These are phyloP conservation scores for Ruditapes philippinarum DNA, from an alignment of 1,140 invertebrate genomes.

Conservation along the genomic window DNA sequence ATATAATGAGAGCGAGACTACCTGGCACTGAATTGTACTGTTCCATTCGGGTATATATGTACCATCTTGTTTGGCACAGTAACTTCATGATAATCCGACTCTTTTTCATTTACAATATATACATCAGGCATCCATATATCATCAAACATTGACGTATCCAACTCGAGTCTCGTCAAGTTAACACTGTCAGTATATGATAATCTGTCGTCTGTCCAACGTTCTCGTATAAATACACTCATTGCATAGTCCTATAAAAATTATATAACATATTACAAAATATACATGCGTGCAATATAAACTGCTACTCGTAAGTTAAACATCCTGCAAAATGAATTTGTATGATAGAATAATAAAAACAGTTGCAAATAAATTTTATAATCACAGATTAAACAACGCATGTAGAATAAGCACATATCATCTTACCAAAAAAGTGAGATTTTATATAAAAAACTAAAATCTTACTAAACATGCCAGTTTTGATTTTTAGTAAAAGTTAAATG, in stretches of 20 bases:
- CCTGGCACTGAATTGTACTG: slow-evolving; percentile 89
- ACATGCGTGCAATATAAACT: no score
- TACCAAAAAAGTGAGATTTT: no score
- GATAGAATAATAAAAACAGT: background rate
- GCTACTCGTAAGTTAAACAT: background rate
- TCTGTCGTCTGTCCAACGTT: slow-evolving; percentile 89
- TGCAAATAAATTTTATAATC: background rate
- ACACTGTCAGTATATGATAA: slow-evolving; percentile 78
- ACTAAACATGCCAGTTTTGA: no score
- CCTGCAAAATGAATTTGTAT: background rate
- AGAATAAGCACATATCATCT: no score
- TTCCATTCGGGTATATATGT: slow-evolving; percentile 88
- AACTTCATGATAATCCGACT: slow-evolving; percentile 86
- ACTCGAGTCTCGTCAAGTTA: slow-evolving; percentile 84
- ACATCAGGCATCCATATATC: slow-evolving; percentile 86
- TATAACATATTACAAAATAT: no score
- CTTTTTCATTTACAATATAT: slow-evolving; percentile 87
- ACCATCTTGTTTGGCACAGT: slow-evolving; percentile 87
- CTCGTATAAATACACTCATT: slow-evolving; percentile 89
- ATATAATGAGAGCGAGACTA: no score
- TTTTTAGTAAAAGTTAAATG: no score
- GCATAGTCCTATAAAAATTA: slow-evolving; percentile 88
- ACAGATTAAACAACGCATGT: no score
- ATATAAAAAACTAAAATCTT: no score
- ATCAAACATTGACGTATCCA: slow-evolving; percentile 42